Percentiles rank a stretch among this genome's conserved stretches.
Evolutionary conservation across 2,888 invertebrate genomes (phyloP).

Genomic region (Merodon equestris): DNA sequence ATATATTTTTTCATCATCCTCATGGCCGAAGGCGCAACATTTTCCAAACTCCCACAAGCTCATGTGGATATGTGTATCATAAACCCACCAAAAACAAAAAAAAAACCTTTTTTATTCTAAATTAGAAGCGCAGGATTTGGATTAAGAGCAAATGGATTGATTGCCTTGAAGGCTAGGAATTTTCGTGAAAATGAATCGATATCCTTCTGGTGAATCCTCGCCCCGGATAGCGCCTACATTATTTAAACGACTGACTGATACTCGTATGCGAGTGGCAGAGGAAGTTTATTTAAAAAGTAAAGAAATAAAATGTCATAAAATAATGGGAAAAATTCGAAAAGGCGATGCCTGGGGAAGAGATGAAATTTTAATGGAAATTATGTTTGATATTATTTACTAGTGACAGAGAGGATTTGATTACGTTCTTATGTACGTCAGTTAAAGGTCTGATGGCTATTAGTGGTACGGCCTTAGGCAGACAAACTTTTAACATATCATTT

Average conservation of each 20-base stretch:
- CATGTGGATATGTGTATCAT: not conserved
- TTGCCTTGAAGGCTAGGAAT: not conserved
- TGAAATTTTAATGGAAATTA: too few species aligned
- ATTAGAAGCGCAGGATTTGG: too few species aligned
- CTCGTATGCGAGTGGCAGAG: not conserved
- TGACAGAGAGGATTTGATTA: not conserved
- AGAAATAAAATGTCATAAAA: too few species aligned
- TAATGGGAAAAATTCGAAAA: too few species aligned
- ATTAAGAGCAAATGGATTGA: not conserved
- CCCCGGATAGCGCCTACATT: not conserved
- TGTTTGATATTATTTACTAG: too few species aligned
- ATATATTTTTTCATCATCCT: not conserved
- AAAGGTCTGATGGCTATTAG: too few species aligned
- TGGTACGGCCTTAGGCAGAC: too few species aligned
- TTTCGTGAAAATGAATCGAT: conserved; percentile 41
- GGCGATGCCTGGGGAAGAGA: too few species aligned
- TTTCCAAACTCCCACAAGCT: conserved; percentile 4
- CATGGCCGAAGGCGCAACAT: not conserved
- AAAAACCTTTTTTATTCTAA: not conserved
- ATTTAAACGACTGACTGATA: not conserved
- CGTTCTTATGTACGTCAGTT: too few species aligned
- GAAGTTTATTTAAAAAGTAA: too few species aligned
- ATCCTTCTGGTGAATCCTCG: conserved; percentile 15
- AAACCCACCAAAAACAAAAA: conserved; percentile 6
- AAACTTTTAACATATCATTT: too few species aligned